Conservation (phyloP, 2,797 vertebrate species). For the Neostethus bicornis region DNA sequence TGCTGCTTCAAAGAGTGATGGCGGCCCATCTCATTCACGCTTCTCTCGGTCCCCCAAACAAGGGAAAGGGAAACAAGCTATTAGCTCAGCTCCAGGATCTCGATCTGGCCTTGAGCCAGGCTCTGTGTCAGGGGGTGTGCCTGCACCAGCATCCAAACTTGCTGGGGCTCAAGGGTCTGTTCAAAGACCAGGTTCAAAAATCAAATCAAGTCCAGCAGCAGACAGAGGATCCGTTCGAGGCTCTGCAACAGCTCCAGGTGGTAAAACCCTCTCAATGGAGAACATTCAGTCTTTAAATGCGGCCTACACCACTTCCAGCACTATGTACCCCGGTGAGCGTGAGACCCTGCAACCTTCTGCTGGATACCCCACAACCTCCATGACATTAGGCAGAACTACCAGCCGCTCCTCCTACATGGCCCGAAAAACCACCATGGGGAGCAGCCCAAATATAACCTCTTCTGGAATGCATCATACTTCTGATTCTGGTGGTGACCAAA, state of each 20-base stretch:
- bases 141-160: constrained; percentile 44
- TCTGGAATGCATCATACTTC: constrained; percentile 85
- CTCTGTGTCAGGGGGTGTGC: constrained; percentile 62
- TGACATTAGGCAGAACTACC: constrained; percentile 92
- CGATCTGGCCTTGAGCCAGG: constrained; percentile 85
- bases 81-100: constrained; percentile 80
- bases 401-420: constrained; percentile 86
- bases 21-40: constrained; percentile 85
- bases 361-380: constrained; percentile 91
- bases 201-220: constrained; percentile 37
- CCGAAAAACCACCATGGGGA: constrained; percentile 87
- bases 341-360: constrained; percentile 86
- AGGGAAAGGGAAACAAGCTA: constrained; percentile 85
- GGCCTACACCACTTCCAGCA: constrained; percentile 93
- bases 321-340: constrained; percentile 91
- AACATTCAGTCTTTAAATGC: constrained; percentile 97
- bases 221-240: constrained; percentile 74
- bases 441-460: constrained; percentile 93
- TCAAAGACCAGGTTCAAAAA: constrained; percentile 40
- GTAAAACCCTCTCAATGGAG: constrained; percentile 96
- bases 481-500: constrained; percentile 85
- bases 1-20: constrained; percentile 86
- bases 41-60: constrained; percentile 87
- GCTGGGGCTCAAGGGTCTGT: constrained; percentile 37
- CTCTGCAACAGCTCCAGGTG: constrained; percentile 70